Evolutionary conservation across 2,888 invertebrate species (phyloP), one percentile per base, ranked within the genome.

Genomic region (Timandra comae): DNA sequence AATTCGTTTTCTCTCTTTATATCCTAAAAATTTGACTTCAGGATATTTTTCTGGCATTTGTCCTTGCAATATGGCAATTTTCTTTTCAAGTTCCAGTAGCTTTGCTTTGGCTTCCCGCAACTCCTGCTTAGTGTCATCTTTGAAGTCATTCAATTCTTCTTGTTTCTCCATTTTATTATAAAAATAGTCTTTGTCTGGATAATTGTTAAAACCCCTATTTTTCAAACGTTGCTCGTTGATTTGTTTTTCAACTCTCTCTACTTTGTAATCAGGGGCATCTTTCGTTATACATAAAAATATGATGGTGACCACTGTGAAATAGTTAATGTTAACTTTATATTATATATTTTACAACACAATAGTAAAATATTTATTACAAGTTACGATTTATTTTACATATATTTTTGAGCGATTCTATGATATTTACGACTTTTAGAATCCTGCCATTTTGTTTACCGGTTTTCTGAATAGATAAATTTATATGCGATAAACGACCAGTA

Each of bases 1-100:
- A 59, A 99, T 97, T 48, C 99, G 88, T 71, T 96, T 98, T 34
- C 98, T 89, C 49, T 94, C 92, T 62, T 95, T 93, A 69, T 97
- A 97, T 51, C 96, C 97, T 8, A 97, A 87, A 68, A 96, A 97
- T 67, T 93, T 93, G 0, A 99, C 97, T 66, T 94, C 91, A 0
- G 97, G 97, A 82, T 93, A 97, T 49, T 91, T 92, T 56, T 95
- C 94, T 1, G 93, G 92, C 27, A 93, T 88, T 58, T 90, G 88
- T 2, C 89, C 87, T 66, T 95, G 94, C 27, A 95, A 69, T 30
- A 89, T 84, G 30, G 88, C 87, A 22, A 95, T 82, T 76, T 93
- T 93, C 43, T 89, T 89, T 68, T 94, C 93, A 31, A 95, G 65
- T 32, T 89, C 88, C 22, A 87, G 84, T 42, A 95, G 88, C 52